These are phyloP conservation scores for Haliclona indistincta DNA, from an alignment of 37 sponge, comb jelly and placozoan species.

Conservation along the genomic window DNA sequence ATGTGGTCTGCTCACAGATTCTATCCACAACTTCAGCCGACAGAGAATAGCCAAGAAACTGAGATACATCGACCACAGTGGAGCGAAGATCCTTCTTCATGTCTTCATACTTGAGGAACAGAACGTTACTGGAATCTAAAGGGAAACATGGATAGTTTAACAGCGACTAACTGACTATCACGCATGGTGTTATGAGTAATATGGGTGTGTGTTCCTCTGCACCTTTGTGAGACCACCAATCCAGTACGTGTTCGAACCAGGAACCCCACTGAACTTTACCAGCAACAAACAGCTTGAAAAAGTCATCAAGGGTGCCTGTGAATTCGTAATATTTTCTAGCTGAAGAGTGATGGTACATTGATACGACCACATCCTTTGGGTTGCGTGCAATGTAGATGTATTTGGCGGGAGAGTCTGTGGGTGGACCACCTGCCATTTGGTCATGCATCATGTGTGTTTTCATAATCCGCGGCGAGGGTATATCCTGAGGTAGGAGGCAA, in stretches of 20 bases:
- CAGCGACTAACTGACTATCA: not conserved
- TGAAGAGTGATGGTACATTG: constrained; percentile 42
- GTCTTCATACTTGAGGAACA: not conserved
- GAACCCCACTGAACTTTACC: constrained; percentile 25
- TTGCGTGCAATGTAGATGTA: constrained; percentile 67
- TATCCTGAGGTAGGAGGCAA: not conserved
- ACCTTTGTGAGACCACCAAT: constrained; percentile 28
- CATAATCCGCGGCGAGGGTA: constrained; percentile 52
- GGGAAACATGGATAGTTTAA: not conserved
- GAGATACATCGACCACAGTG: not conserved
- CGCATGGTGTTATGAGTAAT: not conserved
- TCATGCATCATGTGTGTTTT: constrained; percentile 64
- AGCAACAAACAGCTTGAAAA: constrained; percentile 18
- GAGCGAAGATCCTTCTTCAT: not conserved
- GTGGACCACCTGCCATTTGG: constrained; percentile 49
- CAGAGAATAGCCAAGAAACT: constrained; percentile 17
- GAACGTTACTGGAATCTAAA: not conserved
- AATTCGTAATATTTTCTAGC: constrained; percentile 2
- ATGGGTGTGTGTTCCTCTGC: not conserved
- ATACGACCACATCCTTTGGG: constrained; percentile 73
- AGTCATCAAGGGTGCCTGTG: constrained; percentile 18
- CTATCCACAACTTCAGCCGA: constrained; percentile 15
- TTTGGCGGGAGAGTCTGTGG: constrained; percentile 47
- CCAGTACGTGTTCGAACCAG: constrained; percentile 21
- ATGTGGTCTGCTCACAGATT: constrained; percentile 17